Evolutionary conservation across 2,888 invertebrate genomes (phyloP).

Genomic region (Drosophila recens): DNA sequence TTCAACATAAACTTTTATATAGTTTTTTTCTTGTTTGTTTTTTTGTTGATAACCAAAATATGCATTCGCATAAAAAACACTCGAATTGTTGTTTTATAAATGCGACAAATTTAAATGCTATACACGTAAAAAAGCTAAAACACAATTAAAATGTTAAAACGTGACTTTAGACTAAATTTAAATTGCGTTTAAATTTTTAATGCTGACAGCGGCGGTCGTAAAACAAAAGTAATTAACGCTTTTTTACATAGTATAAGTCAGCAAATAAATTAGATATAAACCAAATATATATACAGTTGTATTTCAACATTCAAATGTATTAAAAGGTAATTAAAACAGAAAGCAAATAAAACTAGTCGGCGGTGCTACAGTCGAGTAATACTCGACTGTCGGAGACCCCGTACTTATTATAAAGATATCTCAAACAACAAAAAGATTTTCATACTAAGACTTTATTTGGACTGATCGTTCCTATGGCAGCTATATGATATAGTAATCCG

Average conservation of each 20-base stretch:
- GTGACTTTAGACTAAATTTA: conserved; percentile 39
- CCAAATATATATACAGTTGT: neutral
- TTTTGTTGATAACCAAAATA: conserved; percentile 3
- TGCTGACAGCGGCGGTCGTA: conserved; percentile 32
- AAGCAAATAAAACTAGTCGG: no score
- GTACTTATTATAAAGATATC: no score
- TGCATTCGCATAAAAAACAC: conserved; percentile 7
- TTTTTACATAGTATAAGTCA: conserved; percentile 1
- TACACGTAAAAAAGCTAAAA: conserved; percentile 52
- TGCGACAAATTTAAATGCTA: conserved; percentile 20
- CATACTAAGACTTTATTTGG: no score
- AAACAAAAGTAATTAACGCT: conserved; percentile 61
- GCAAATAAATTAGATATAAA: neutral
- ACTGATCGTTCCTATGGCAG: no score
- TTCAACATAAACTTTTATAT: conserved; percentile 14
- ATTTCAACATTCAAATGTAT: conserved; percentile 1
- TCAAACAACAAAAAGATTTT: no score
- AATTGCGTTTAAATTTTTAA: conserved; percentile 38
- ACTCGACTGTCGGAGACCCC: no score
- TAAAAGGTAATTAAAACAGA: conserved; percentile 15
- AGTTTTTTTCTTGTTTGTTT: neutral
- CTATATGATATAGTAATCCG: no score
- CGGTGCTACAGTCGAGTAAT: no score
- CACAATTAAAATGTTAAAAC: conserved; percentile 40
- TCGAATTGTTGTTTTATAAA: conserved; percentile 6